Conservation (phyloP, 2,888 invertebrate genomes). For the Chydorus sphaericus region DNA sequence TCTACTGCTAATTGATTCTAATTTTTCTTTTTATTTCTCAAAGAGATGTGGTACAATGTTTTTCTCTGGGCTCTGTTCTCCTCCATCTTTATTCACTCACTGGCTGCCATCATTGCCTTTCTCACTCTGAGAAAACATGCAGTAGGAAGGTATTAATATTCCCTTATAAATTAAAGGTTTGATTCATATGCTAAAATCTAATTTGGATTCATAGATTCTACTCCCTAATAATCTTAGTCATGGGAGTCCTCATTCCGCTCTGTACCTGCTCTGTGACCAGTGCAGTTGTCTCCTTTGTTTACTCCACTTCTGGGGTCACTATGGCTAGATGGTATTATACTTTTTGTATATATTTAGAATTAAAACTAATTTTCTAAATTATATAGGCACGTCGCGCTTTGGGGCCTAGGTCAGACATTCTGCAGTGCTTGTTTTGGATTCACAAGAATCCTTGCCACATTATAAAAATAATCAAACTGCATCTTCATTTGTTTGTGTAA, state of each 20-base stretch:
- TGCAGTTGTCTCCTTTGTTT: slow-evolving; percentile 86
- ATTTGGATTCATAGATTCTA: slow-evolving; percentile 52
- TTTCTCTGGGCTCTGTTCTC: slow-evolving; percentile 92
- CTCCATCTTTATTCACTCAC: slow-evolving; percentile 73
- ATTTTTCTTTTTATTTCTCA: slow-evolving; percentile 37
- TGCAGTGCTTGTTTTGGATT: slow-evolving; percentile 80
- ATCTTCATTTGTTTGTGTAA: neutral
- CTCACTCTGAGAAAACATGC: slow-evolving; percentile 83
- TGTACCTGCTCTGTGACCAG: slow-evolving; percentile 78
- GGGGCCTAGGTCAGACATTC: slow-evolving; percentile 88
- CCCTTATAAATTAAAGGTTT: slow-evolving; percentile 1
- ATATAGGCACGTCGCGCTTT: slow-evolving; percentile 85
- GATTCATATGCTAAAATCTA: neutral
- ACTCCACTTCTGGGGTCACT: slow-evolving; percentile 70
- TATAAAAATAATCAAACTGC: slow-evolving; percentile 37
- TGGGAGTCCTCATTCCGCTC: slow-evolving; percentile 78
- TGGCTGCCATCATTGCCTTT: slow-evolving; percentile 81
- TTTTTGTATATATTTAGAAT: too few species aligned
- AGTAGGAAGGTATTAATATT: slow-evolving; percentile 48
- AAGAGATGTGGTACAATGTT: slow-evolving; percentile 97
- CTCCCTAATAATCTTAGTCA: slow-evolving; percentile 68
- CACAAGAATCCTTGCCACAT: slow-evolving; percentile 79
- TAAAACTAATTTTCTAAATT: too few species aligned
- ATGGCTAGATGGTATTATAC: slow-evolving; percentile 82
- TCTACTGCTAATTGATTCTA: slow-evolving; percentile 12